A percentile compares a stretch with the other conserved stretches of the same genome.
Evolutionary conservation across 1,140 invertebrate genomes (phyloP).

Genomic region (Gonioctena quinquepunctata): DNA sequence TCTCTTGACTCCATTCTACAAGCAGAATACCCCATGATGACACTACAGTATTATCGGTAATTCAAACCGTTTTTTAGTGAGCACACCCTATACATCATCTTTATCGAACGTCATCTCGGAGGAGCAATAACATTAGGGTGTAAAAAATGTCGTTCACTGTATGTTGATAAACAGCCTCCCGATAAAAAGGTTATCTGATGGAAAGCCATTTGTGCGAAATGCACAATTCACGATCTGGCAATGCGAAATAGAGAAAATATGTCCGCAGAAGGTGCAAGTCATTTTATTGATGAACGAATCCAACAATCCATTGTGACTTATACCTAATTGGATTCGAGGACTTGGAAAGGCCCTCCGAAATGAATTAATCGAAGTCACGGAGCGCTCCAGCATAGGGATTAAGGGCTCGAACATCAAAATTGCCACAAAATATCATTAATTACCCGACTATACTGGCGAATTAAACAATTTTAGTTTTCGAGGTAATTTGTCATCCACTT

Average conservation of each 20-base stretch:
- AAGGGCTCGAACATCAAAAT: constrained; percentile 31
- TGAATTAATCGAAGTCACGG: constrained; percentile 27
- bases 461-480: constrained; percentile 11
- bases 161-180: constrained; percentile 8
- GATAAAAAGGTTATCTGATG: constrained; percentile 16
- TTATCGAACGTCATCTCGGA: neutral
- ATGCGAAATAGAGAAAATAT: constrained; percentile 34
- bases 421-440: constrained; percentile 32
- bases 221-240: constrained; percentile 11
- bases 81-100: neutral
- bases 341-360: constrained; percentile 24
- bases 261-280: constrained; percentile 31
- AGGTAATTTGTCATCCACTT: constrained; percentile 10
- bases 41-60: no score
- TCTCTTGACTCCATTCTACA: no score
- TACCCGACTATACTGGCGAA: constrained; percentile 14
- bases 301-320: constrained; percentile 36
- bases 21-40: no score
- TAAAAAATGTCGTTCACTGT: constrained; percentile 8
- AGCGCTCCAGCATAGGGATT: constrained; percentile 29
- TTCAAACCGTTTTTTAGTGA: no score
- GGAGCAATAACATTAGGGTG: constrained; percentile 6
- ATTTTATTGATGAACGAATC: constrained; percentile 31
- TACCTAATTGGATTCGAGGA: constrained; percentile 35
- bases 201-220: constrained; percentile 16